Percentiles rank a stretch among this genome's conserved stretches.
phyloP scores from a whole-genome alignment of 1,140 invertebrate species.

The Drosophila obscura region DNA sequence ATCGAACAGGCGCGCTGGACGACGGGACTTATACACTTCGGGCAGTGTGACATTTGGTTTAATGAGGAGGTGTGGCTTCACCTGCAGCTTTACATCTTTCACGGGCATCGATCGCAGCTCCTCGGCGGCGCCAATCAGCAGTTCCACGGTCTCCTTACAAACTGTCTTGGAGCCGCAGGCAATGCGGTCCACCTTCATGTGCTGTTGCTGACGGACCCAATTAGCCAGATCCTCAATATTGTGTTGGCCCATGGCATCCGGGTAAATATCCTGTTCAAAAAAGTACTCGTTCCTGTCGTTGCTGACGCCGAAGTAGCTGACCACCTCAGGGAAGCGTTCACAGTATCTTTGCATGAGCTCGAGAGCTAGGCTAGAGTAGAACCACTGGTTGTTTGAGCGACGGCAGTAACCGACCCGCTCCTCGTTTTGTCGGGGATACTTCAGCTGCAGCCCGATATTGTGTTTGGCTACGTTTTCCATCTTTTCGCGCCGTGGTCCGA shows the following conservation, averaged over 20 bases:
- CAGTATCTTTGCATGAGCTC: conserved; percentile 88
- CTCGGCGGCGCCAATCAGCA: conserved; percentile 87
- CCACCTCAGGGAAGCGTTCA: conserved; percentile 89
- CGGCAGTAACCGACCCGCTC: conserved; percentile 92
- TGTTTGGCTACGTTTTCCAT: conserved; percentile 85
- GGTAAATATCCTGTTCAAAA: conserved; percentile 88
- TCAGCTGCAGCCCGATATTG: conserved; percentile 96
- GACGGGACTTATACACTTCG: conserved; percentile 54
- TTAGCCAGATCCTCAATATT: conserved; percentile 86
- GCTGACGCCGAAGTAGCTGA: conserved; percentile 85
- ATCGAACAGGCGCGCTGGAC: conserved; percentile 91
- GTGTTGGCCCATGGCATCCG: conserved; percentile 73
- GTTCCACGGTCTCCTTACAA: conserved; percentile 88
- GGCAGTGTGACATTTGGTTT: conserved; percentile 85
- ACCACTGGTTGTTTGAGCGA: conserved; percentile 89
- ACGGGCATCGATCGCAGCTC: conserved; percentile 83
- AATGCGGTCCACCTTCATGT: conserved; percentile 85
- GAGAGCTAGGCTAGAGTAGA: conserved; percentile 91
- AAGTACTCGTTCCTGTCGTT: conserved; percentile 85
- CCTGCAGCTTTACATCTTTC: conserved; percentile 88
- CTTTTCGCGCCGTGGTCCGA: conserved; percentile 80
- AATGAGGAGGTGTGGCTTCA: conserved; percentile 91
- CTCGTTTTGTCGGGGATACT: conserved; percentile 90
- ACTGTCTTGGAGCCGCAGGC: conserved; percentile 88
- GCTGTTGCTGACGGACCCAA: conserved; percentile 90